A percentile compares a stretch with the other conserved stretches of the same genome.
Evolutionary conservation across 2,888 invertebrate genomes (phyloP).

Genomic region (Allacma fusca): DNA sequence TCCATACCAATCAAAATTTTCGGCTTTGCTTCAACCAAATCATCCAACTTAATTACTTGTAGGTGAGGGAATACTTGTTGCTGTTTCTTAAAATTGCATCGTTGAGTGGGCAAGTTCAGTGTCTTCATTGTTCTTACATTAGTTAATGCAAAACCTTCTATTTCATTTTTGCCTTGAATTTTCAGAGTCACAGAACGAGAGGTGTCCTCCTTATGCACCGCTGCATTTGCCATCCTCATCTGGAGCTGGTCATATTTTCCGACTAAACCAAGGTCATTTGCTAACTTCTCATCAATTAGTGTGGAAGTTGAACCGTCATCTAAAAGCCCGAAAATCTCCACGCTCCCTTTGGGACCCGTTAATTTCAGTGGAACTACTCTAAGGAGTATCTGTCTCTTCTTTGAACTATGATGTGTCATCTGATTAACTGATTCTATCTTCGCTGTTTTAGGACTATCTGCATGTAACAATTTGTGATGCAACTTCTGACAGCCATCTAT

Average conservation of each 20-base stretch:
- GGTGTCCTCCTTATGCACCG: conserved; percentile 21
- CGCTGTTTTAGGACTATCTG: too few species aligned
- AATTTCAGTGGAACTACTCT: neutral
- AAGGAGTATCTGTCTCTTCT: neutral
- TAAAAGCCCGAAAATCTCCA: conserved; percentile 47
- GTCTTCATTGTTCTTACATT: conserved; percentile 21
- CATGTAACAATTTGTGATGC: too few species aligned
- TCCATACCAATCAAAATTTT: conserved; percentile 33
- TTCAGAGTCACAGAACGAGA: neutral
- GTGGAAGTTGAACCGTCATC: conserved; percentile 46
- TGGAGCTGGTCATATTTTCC: conserved; percentile 4
- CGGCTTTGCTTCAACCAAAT: conserved; percentile 14
- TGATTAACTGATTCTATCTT: too few species aligned
- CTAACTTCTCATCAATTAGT: conserved; percentile 33
- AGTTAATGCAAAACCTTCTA: neutral
- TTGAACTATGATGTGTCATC: too few species aligned
- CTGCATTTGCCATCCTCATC: neutral
- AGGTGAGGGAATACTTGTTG: neutral
- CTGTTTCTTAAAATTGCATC: neutral
- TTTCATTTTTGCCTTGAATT: neutral
- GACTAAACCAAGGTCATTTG: conserved; percentile 30
- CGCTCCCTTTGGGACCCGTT: conserved; percentile 44
- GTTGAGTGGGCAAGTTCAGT: conserved; percentile 34
- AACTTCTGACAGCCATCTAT: too few species aligned
- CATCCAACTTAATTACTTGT: neutral